Percentiles rank a stretch among this genome's conserved stretches.
Conservation (phyloP, 1,140 invertebrate genomes). For the Atta texana region DNA sequence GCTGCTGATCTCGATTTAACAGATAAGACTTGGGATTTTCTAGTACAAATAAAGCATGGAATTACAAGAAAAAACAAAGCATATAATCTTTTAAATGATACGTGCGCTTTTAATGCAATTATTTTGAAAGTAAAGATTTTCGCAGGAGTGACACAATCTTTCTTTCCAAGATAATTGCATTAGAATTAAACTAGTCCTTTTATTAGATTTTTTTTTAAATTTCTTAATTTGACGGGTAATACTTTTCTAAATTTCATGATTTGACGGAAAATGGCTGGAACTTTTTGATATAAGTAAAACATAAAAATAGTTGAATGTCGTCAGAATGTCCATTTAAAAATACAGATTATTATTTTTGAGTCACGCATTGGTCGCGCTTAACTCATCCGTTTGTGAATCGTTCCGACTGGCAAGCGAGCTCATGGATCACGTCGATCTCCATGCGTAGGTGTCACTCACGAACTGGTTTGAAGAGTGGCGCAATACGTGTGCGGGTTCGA, state of each 20-base stretch:
- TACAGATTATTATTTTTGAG: not conserved
- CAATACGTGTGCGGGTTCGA: conserved; percentile 51
- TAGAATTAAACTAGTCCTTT: too few species aligned
- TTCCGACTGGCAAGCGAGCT: conserved; percentile 1
- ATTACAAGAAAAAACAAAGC: too few species aligned
- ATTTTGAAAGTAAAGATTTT: too few species aligned
- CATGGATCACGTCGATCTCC: conserved; percentile 25
- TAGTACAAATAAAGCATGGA: not conserved
- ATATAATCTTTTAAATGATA: too few species aligned
- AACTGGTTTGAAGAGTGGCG: conserved; percentile 48
- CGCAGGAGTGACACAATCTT: too few species aligned
- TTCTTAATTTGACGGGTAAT: too few species aligned
- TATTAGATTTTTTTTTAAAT: too few species aligned
- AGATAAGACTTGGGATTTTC: not conserved
- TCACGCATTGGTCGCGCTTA: not conserved
- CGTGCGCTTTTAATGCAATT: too few species aligned
- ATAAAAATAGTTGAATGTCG: not conserved
- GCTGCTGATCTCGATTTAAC: not conserved
- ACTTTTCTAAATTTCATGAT: too few species aligned
- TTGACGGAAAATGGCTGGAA: too few species aligned
- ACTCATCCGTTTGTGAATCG: conserved; percentile 9
- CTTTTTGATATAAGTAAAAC: not conserved
- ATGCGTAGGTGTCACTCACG: conserved; percentile 51
- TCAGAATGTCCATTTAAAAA: not conserved
- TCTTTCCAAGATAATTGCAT: too few species aligned